Conservation (phyloP, 2,797 vertebrate species). For the Melopsittacus undulatus region DNA sequence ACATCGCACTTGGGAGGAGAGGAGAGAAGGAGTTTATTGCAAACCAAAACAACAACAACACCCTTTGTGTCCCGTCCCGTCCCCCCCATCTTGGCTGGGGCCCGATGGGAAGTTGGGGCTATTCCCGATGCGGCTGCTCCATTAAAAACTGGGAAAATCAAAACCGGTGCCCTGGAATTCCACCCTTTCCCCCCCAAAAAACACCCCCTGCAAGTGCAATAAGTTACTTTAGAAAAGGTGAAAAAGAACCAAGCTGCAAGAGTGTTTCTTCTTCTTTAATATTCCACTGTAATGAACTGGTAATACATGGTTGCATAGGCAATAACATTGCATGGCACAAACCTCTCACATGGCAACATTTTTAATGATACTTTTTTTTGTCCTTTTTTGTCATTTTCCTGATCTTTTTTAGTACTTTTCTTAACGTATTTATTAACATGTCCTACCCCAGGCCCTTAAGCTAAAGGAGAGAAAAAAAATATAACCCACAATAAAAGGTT, state of each 20-base stretch:
- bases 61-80: conserved; percentile 9
- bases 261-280: conserved; percentile 73
- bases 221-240: conserved; percentile 86
- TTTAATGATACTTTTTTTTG: conserved; percentile 41
- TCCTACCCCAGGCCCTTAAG: conserved; percentile 78
- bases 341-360: conserved; percentile 72
- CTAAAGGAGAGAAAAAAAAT: conserved; percentile 68
- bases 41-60: conserved; percentile 71
- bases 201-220: conserved; percentile 80
- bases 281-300: conserved; percentile 75
- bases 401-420: conserved; percentile 64
- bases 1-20: conserved; percentile 72
- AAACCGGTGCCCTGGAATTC: background rate
- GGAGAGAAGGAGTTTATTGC: conserved; percentile 78
- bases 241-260: conserved; percentile 59
- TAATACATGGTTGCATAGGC: conserved; percentile 81
- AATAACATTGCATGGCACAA: conserved; percentile 75
- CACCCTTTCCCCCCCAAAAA: background rate
- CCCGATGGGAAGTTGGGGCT: background rate
- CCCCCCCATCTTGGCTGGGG: background rate
- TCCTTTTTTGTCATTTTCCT: background rate
- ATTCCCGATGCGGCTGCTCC: background rate
- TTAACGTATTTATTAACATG: background rate
- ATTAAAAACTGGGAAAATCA: background rate
- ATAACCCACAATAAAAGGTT: conserved; percentile 7